These are phyloP conservation scores for Salticus scenicus DNA, from an alignment of 2,888 invertebrate species.

Conservation along the genomic window DNA sequence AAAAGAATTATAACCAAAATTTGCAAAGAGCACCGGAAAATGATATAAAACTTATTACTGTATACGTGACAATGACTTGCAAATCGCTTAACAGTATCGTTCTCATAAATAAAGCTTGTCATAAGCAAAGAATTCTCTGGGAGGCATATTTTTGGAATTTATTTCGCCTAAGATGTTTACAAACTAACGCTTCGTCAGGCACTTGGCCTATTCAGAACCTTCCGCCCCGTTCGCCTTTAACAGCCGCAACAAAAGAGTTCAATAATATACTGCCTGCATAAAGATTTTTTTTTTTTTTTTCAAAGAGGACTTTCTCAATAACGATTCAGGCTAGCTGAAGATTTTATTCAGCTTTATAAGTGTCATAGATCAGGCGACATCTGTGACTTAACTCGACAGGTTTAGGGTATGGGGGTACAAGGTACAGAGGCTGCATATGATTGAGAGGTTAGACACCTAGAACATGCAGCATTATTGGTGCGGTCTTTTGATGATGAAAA, in stretches of 20 bases:
- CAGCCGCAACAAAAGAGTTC: slow-evolving; percentile 32
- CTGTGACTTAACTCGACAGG: slow-evolving; percentile 62
- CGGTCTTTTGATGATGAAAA: no score
- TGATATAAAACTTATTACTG: not conserved
- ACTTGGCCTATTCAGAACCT: slow-evolving; percentile 17
- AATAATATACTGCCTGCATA: slow-evolving; percentile 36
- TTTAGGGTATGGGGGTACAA: slow-evolving; percentile 19
- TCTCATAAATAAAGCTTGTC: slow-evolving; percentile 3
- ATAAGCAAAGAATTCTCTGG: not conserved
- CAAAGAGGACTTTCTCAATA: no score
- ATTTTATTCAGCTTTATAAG: slow-evolving; percentile 39
- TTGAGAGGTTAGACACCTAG: no score
- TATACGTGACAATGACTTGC: not conserved
- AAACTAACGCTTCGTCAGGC: slow-evolving; percentile 35
- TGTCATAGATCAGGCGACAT: slow-evolving; percentile 62
- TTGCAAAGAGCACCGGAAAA: not conserved
- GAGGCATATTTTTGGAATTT: not conserved
- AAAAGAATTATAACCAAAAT: not conserved
- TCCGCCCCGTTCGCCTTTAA: slow-evolving; percentile 29
- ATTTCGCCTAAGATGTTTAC: slow-evolving; percentile 48
- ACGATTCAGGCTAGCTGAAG: slow-evolving; percentile 5
- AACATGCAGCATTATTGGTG: no score
- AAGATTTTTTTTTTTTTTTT: no score
- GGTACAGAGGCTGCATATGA: no score
- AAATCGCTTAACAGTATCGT: not conserved